Base-by-base conservation (phyloP, 2,113 vertebrate species). In the Nothocercus julius region DNA sequence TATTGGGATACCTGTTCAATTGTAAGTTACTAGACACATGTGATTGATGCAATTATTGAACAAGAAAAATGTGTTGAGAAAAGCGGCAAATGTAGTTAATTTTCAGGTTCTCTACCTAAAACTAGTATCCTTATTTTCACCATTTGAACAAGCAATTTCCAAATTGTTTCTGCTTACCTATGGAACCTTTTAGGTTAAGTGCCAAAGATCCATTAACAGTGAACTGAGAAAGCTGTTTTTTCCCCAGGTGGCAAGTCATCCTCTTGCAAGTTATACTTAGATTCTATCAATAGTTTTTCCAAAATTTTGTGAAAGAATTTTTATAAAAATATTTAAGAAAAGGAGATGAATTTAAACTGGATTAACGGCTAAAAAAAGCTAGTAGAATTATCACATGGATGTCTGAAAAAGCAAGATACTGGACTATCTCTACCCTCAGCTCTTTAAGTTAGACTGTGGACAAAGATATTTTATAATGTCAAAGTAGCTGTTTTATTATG, bases 211-310 rank as follows among this genome's bases (percentile, higher is more conserved):
- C n/a, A 6, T 53, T 25, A 61, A 51, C 79, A 76, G 16, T 32
- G 40, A 82, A 1, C 5, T 15, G 19, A 80, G 14, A 66, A 5
- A 86, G 58, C 9, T 69, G 19, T 80, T 8, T 3, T 76, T 5
- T 64, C n/a, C 5, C n/a, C 6, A 64, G 5, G 5, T 9, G 58
- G 3, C 19, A 72, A 87, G 16, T 2, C 2, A 8, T 25, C 3
- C 5, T 2, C 22, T 66, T 77, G 15, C 64, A 28, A 9, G 67
- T 9, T 0, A 4, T 32, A 1, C 7, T n/a, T 69, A 80, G 19
- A 20, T 47, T 4, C 2, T 45, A 5, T 68, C 11, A 44, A 40
- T 0, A 13, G 0, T 5, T 73, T 63, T 70, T 47, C 1, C 53
- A 28, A 34, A 77, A 67, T 70, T 86, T 9, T 63, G 9, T 78